Evolutionary conservation across 2,797 vertebrate genomes (phyloP).

Genomic region (Sebastes diploproa): DNA sequence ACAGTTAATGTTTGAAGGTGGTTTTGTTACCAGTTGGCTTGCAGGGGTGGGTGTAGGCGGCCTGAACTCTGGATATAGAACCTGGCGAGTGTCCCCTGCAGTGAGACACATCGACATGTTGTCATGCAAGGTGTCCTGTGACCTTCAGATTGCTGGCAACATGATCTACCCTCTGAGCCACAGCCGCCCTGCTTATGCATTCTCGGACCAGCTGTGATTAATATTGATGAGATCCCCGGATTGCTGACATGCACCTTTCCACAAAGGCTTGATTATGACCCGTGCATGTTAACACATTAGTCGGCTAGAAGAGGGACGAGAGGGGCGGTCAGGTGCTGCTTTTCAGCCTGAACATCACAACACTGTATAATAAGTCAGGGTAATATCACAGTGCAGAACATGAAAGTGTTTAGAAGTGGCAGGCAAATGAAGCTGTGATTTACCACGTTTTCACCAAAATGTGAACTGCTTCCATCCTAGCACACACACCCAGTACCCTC

Average conservation of each 20-base stretch:
- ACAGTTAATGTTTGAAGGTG: background rate
- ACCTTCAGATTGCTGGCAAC: too few species aligned
- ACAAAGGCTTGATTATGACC: slow-evolving; percentile 67
- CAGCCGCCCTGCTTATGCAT: slow-evolving; percentile 78
- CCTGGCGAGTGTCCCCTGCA: slow-evolving; percentile 2
- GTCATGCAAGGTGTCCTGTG: slow-evolving; percentile 36
- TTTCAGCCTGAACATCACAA: slow-evolving; percentile 9
- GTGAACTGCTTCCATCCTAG: background rate
- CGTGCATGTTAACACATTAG: slow-evolving; percentile 66
- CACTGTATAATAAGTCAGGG: background rate
- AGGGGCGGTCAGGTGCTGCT: background rate
- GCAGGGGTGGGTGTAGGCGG: background rate
- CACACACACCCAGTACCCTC: background rate
- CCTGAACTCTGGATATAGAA: background rate
- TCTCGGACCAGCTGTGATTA: slow-evolving; percentile 67
- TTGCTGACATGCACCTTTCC: slow-evolving; percentile 68
- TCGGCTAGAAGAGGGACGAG: slow-evolving; percentile 7
- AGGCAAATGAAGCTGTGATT: background rate
- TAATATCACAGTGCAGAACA: background rate
- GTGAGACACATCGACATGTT: slow-evolving; percentile 8
- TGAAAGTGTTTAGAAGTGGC: background rate
- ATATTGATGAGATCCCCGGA: slow-evolving; percentile 73
- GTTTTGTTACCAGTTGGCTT: background rate
- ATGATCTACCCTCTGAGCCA: too few species aligned
- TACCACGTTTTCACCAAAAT: background rate